Evolutionary conservation across 1,140 invertebrate genomes (phyloP).

Genomic region (Tetragonula clypearis): DNA sequence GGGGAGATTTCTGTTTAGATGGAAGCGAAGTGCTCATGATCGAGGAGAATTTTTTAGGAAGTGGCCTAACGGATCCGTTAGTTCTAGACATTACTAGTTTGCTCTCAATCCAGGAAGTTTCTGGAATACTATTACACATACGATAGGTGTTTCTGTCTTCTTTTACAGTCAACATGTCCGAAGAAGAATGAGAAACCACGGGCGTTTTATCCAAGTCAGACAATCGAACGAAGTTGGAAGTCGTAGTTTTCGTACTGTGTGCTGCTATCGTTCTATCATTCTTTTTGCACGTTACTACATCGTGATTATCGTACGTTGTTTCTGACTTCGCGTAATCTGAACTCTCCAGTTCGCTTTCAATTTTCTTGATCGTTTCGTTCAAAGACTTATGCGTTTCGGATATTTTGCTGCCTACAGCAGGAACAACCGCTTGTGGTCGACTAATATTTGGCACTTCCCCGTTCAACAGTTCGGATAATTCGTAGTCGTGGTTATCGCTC

Average conservation of each 20-base stretch:
- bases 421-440: conserved; percentile 54
- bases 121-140: conserved; percentile 83
- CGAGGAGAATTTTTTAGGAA: conserved; percentile 71
- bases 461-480: conserved; percentile 69
- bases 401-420: conserved; percentile 67
- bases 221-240: conserved; percentile 81
- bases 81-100: conserved; percentile 84
- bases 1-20: conserved; percentile 76
- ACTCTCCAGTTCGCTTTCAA: conserved; percentile 75
- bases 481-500: conserved; percentile 75
- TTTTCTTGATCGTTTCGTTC: conserved; percentile 78
- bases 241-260: conserved; percentile 27
- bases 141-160: conserved; percentile 71
- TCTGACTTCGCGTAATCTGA: conserved; percentile 62
- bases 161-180: conserved; percentile 48
- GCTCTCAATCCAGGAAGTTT: conserved; percentile 86
- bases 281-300: conserved; percentile 27
- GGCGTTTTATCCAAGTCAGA: conserved; percentile 84
- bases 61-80: conserved; percentile 75
- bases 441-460: conserved; percentile 62
- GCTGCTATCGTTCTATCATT: background rate
- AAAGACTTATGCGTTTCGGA: conserved; percentile 76
- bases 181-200: conserved; percentile 48
- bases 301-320: conserved; percentile 34
- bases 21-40: conserved; percentile 78